Evolutionary conservation across 2,797 vertebrate genomes (phyloP), one percentile per base, ranked within the genome.

Genomic region (Todus mexicanus): DNA sequence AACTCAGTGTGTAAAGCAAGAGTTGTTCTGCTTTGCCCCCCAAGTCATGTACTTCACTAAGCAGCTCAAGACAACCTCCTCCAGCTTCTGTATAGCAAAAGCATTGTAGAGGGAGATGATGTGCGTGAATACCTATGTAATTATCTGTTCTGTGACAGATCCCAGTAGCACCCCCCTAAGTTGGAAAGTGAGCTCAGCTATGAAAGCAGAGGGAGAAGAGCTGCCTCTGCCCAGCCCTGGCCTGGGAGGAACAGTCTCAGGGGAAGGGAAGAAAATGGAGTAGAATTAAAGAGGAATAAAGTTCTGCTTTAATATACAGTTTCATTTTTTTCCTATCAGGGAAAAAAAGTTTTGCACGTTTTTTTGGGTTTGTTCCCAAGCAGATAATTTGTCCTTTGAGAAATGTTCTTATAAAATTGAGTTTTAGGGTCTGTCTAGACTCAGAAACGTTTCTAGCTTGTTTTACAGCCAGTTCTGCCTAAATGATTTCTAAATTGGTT

Each of bases 381-480:
- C 6, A 80, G 60, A 48, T 77, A 1, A 78, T 68, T 90, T 91
- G 53, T 79, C 17, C 51, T 73, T 84, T 70, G 76, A 79, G 29
- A 89, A 84, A 27, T 20, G n/a, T 51, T 79, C 59, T 69, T 66
- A 27, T 75, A 89, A 83, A 76, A 92, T 89, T 82, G 71, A 76
- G 76, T 92, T 95, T 73, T 76, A 84, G 71, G n/a, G 22, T 61
- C 60, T 76, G 73, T 47, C 84, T 82, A 89, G 68, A 72, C 26
- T 71, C 35, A 42, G 84, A 86, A 87, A 86, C 47, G 69, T 89
- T 92, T 89, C 70, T 87, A 29, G 19, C 63, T 89, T 56, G 4
- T 86, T 93, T 95, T 84, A 94, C n/a, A 81, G 50, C 45, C 63
- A 65, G 57, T 78, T 94, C 50, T 80, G 59, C 35, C 66, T 57